Evolutionary conservation across 92 coral and sea anemone genomes (phyloP).

Genomic region (Anthopleura xanthogrammica): DNA sequence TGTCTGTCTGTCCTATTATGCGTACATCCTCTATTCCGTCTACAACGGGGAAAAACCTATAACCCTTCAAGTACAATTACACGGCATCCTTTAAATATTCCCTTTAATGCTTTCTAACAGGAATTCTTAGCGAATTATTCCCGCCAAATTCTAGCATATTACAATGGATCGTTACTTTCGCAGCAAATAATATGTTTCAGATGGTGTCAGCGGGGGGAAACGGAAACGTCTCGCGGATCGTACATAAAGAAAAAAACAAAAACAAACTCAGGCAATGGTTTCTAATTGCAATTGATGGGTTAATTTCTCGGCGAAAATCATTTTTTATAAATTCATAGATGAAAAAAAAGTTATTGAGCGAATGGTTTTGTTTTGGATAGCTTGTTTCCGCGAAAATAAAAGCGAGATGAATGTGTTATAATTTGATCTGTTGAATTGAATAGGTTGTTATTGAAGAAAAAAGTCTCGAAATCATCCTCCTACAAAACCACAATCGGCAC

Average conservation of each 20-base stretch:
- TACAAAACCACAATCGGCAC: not conserved
- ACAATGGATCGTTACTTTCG: not conserved
- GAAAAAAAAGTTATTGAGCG: not conserved
- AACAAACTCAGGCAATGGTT: not conserved
- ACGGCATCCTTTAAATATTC: not conserved
- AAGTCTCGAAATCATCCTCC: not conserved
- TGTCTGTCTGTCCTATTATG: not conserved
- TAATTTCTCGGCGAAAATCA: not conserved
- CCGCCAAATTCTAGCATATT: not conserved
- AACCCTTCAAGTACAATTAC: not conserved
- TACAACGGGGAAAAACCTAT: not conserved
- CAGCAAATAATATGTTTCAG: not conserved
- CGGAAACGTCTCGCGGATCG: not conserved
- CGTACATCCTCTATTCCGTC: not conserved
- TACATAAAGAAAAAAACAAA: not conserved
- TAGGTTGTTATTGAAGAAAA: not conserved
- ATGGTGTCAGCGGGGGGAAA: constrained; percentile 1
- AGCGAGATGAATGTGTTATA: not conserved
- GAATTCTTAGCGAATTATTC: not conserved
- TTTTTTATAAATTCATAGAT: not conserved
- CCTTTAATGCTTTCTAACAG: not conserved
- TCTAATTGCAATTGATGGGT: not conserved
- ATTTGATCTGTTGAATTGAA: not conserved
- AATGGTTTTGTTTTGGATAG: not conserved
- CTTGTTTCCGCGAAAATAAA: not conserved